phyloP scores from a whole-genome alignment of 2,888 invertebrate genomes.

The Dryomyza anilis region DNA sequence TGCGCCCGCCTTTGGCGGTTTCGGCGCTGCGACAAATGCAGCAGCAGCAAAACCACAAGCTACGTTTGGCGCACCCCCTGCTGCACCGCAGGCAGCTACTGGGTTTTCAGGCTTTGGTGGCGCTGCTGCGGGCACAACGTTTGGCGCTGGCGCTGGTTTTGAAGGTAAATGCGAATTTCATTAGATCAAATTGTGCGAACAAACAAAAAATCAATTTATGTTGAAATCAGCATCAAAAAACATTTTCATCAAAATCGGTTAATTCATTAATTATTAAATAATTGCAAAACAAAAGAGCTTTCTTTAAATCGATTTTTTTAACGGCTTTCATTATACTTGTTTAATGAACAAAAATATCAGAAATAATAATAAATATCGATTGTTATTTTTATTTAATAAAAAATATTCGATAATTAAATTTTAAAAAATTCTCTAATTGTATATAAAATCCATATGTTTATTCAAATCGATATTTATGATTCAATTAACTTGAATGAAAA shows the following conservation, averaged over 20 bases:
- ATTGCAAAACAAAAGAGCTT: constrained; percentile 8
- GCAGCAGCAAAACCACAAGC: neutral
- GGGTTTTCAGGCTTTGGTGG: constrained; percentile 31
- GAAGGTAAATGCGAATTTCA: neutral
- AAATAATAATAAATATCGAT: no score
- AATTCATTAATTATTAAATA: neutral
- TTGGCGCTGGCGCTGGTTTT: neutral
- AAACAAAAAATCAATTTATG: no score
- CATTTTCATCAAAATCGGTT: constrained; percentile 5
- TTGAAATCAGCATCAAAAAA: no score
- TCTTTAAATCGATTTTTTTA: no score
- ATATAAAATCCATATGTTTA: no score
- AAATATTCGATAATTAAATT: no score
- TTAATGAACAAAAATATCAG: no score
- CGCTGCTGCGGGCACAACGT: constrained; percentile 19
- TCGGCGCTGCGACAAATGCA: neutral
- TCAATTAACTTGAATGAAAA: no score
- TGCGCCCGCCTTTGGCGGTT: constrained; percentile 13
- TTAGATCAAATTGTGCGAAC: neutral
- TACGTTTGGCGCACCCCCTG: neutral
- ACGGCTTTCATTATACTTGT: no score
- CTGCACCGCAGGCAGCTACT: constrained; percentile 17
- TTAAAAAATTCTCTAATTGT: no score
- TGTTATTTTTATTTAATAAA: no score
- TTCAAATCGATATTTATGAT: no score